Base-by-base conservation (phyloP, 2,888 invertebrate species). In the Campaea margaritaria region DNA sequence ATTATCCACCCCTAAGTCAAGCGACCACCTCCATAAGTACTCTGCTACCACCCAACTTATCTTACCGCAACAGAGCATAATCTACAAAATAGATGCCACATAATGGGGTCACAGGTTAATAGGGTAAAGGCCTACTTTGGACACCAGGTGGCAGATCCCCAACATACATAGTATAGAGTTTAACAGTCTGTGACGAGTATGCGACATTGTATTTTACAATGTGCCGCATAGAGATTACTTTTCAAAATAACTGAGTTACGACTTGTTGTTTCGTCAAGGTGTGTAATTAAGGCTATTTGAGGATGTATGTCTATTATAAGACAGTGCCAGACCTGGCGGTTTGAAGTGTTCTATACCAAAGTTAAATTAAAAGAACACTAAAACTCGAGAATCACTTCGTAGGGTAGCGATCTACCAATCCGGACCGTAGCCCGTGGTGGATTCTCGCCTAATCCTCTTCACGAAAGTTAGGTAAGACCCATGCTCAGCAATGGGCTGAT, bases 21-120 rank as follows among this genome's bases (percentile, higher is more conserved):
- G 16, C 42, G 55, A 56, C 60, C 55, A 16, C 51, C 8, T 36
- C 14, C 13, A 55, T 42, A 49, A 49, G 31, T 16, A 54, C 41
- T 12, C 36, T 12, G 34, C 13, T 36, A 75, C 70, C 64, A 47
- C 59, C 66, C 63, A 57, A 67, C 67, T 75, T 72, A 60, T 68
- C 50, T 71, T 66, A 65, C 73, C 67, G 64, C 74, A 73, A 74
- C 75, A 72, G 74, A 75, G 69, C 57, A 62, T 72, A 68, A 72
- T 46, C 34, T 50, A 44, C 51, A 70, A 67, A 70, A 72, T 73
- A 65, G 63, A 72, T 69, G 65, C 66, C 67, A 58, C 58, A 65
- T 76, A 83, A 83, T 79, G 70, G 76, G 82, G 81, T 83, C 79
- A 75, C 64, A 81, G 82, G 83, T 81, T 78, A 82, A 79, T 69